Evolutionary conservation across 1,140 invertebrate species (phyloP).

Genomic region (Trachelipus rathkii): DNA sequence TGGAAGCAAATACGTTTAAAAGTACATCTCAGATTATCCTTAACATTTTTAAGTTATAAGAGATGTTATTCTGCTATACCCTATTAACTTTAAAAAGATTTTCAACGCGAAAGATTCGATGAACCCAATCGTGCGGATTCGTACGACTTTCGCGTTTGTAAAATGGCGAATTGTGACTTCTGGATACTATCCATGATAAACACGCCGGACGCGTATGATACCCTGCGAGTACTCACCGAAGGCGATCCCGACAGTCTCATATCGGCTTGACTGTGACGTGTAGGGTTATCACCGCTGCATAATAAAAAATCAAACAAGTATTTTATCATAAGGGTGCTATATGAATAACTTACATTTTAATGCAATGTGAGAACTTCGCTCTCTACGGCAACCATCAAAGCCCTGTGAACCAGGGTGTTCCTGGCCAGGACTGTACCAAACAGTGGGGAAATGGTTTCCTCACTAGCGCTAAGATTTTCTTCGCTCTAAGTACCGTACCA

Average conservation of each 20-base stretch:
- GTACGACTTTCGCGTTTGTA: slow-evolving; percentile 72
- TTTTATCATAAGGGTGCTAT: too few relatives aligned
- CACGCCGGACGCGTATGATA: slow-evolving; percentile 92
- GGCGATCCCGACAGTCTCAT: slow-evolving; percentile 96
- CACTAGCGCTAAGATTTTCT: too few relatives aligned
- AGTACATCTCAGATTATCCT: too few relatives aligned
- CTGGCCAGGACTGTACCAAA: too few relatives aligned
- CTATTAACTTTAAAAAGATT: slow-evolving; percentile 95
- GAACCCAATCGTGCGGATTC: slow-evolving; percentile 84
- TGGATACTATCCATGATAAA: slow-evolving; percentile 96
- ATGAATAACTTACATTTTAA: too few relatives aligned
- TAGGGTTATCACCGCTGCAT: slow-evolving; percentile 70
- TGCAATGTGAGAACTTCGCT: too few relatives aligned
- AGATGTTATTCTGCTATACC: slow-evolving; percentile 47
- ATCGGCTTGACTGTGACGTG: slow-evolving; percentile 82
- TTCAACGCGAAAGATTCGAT: slow-evolving; percentile 99
- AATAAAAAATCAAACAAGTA: neutral
- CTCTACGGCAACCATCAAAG: too few relatives aligned
- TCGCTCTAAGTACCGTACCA: too few relatives aligned
- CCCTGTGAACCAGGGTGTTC: too few relatives aligned
- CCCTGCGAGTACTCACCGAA: slow-evolving; percentile 99
- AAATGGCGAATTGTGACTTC: slow-evolving; percentile 97
- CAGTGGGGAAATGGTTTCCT: too few relatives aligned
- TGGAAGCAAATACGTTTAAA: too few relatives aligned
- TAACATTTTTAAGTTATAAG: too few relatives aligned